Conservation (phyloP, 2,888 invertebrate genomes). For the Folsomia manolachei region DNA sequence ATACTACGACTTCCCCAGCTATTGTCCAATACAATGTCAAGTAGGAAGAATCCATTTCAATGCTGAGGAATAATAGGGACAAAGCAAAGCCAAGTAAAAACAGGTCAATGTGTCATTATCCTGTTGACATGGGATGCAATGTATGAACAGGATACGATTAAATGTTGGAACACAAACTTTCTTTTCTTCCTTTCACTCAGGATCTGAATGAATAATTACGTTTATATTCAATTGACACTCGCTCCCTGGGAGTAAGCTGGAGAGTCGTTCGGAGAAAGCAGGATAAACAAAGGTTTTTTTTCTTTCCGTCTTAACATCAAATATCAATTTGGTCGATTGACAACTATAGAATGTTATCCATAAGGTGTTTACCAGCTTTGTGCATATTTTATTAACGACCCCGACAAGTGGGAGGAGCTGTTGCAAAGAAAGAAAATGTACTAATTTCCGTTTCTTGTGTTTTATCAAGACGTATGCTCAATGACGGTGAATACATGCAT, state of each 20-base stretch:
- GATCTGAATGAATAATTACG: neutral
- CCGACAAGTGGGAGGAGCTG: too few relatives aligned
- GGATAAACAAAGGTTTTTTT: neutral
- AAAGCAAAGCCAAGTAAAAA: neutral
- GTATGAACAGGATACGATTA: neutral
- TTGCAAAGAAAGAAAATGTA: too few relatives aligned
- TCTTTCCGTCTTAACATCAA: neutral
- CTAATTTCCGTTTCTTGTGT: too few relatives aligned
- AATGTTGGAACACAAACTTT: too few relatives aligned
- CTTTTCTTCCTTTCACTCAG: neutral
- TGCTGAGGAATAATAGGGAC: too few relatives aligned
- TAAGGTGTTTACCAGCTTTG: too few relatives aligned
- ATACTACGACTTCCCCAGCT: too few relatives aligned
- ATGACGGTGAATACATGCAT: too few relatives aligned
- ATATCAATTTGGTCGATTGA: neutral
- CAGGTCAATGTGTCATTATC: conserved; percentile 7
- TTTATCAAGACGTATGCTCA: too few relatives aligned
- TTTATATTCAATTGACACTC: neutral
- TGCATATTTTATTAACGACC: too few relatives aligned
- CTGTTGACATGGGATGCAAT: neutral
- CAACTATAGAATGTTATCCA: too few relatives aligned
- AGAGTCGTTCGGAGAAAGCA: neutral
- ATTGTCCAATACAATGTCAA: too few relatives aligned
- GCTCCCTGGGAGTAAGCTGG: neutral
- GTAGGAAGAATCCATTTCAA: neutral